phyloP scores from a whole-genome alignment of 2,797 vertebrate species.

The Gymnothorax reevesii region DNA sequence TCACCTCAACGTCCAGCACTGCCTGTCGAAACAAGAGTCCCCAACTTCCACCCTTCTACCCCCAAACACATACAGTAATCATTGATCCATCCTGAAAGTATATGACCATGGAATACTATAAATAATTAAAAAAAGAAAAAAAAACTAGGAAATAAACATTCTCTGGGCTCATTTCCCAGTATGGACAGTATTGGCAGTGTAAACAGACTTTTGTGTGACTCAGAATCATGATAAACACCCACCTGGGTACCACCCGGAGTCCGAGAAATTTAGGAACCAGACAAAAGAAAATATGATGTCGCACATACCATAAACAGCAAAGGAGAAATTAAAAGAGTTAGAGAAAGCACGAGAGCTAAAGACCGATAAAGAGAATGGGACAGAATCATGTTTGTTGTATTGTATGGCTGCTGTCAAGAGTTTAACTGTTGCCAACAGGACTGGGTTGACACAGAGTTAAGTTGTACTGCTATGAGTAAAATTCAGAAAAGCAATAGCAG shows the following conservation, averaged over 20 bases:
- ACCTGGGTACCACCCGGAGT: conserved; percentile 69
- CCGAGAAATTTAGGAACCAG: conserved; percentile 64
- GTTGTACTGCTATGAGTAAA: too few species aligned
- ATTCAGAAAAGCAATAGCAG: too few species aligned
- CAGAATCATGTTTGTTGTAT: conserved; percentile 48
- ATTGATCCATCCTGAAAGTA: neutral
- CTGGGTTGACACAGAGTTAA: neutral
- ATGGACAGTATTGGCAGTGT: conserved; percentile 58
- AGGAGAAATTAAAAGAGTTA: conserved; percentile 42
- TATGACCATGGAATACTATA: conserved; percentile 18
- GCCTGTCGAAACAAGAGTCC: conserved; percentile 28
- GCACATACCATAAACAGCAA: conserved; percentile 59
- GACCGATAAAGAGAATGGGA: conserved; percentile 33
- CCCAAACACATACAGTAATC: neutral
- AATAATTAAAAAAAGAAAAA: conserved; percentile 26
- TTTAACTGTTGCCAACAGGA: neutral
- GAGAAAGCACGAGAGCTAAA: conserved; percentile 25
- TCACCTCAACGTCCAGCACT: neutral
- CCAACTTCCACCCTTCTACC: conserved; percentile 27
- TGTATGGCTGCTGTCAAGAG: neutral
- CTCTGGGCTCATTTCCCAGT: conserved; percentile 61
- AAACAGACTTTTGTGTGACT: conserved; percentile 74
- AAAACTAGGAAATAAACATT: conserved; percentile 45
- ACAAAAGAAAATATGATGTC: conserved; percentile 48
- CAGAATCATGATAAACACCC: conserved; percentile 77